A percentile compares a stretch with the other conserved stretches of the same genome.
phyloP scores from a whole-genome alignment of 2,888 invertebrate genomes.

The Drosophila lacicola region DNA sequence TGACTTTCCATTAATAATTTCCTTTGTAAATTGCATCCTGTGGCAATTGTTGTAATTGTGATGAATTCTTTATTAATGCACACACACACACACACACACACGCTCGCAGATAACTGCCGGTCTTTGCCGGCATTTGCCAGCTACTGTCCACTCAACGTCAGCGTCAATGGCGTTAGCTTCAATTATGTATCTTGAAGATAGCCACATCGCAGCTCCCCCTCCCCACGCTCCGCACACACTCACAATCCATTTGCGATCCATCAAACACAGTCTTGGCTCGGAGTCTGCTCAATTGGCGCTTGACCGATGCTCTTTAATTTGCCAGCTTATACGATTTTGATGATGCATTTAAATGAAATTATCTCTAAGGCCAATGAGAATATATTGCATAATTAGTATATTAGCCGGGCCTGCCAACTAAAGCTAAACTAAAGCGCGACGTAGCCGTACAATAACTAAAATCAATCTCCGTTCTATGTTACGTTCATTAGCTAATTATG shows the following conservation, averaged over 20 bases:
- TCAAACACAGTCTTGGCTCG: constrained; percentile 37
- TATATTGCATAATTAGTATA: constrained; percentile 40
- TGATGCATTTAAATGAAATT: constrained; percentile 65
- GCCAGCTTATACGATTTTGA: constrained; percentile 58
- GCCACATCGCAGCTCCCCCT: constrained; percentile 24
- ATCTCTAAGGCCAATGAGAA: constrained; percentile 37
- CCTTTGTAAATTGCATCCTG: constrained; percentile 78
- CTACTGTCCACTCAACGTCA: constrained; percentile 51
- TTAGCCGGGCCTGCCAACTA: constrained; percentile 22
- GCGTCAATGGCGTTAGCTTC: constrained; percentile 61
- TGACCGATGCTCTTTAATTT: constrained; percentile 46
- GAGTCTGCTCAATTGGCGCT: constrained; percentile 53
- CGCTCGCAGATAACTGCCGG: constrained; percentile 6
- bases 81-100: constrained; percentile 7
- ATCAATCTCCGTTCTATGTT: constrained; percentile 4
- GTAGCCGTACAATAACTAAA: constrained; percentile 16
- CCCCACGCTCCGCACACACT: background rate
- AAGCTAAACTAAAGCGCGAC: background rate
- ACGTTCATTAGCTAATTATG: constrained; percentile 9
- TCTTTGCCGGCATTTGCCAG: constrained; percentile 28
- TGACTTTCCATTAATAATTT: constrained; percentile 84
- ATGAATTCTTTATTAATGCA: constrained; percentile 77
- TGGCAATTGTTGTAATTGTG: constrained; percentile 81
- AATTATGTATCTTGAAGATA: constrained; percentile 59
- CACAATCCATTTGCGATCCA: constrained; percentile 54